Evolutionary conservation across 2,888 invertebrate species (phyloP).

Genomic region (Amphipyra tragopoginis): DNA sequence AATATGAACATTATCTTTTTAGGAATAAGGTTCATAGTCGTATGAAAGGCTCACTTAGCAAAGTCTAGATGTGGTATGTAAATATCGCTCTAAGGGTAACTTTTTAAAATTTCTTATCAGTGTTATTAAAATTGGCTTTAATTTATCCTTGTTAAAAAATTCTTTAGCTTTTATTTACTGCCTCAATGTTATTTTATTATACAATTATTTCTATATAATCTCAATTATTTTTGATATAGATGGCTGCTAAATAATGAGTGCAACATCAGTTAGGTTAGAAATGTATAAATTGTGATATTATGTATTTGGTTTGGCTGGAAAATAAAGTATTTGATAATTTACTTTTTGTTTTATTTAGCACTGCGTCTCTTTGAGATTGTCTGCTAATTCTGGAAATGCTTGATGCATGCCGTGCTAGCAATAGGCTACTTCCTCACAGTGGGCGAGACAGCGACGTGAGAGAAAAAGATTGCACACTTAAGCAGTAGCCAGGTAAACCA

Average conservation of each 20-base stretch:
- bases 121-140: constrained; percentile 29
- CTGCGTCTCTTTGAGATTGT: no score
- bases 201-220: background rate
- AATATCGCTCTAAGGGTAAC: no score
- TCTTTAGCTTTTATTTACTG: background rate
- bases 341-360: constrained; percentile 16
- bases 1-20: no score
- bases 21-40: no score
- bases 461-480: no score
- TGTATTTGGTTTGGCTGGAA: constrained; percentile 58
- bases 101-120: constrained; percentile 2
- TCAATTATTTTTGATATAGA: background rate
- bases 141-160: constrained; percentile 4
- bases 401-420: no score
- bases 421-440: no score
- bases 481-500: no score
- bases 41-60: no score
- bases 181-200: constrained; percentile 1
- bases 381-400: no score
- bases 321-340: constrained; percentile 61
- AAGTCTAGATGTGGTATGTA: no score
- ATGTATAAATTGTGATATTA: constrained; percentile 61
- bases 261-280: constrained; percentile 16
- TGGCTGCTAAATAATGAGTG: constrained; percentile 4
- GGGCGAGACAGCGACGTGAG: no score